phyloP scores from a whole-genome alignment of 1,140 invertebrate genomes.

The Steinernema feltiae region DNA sequence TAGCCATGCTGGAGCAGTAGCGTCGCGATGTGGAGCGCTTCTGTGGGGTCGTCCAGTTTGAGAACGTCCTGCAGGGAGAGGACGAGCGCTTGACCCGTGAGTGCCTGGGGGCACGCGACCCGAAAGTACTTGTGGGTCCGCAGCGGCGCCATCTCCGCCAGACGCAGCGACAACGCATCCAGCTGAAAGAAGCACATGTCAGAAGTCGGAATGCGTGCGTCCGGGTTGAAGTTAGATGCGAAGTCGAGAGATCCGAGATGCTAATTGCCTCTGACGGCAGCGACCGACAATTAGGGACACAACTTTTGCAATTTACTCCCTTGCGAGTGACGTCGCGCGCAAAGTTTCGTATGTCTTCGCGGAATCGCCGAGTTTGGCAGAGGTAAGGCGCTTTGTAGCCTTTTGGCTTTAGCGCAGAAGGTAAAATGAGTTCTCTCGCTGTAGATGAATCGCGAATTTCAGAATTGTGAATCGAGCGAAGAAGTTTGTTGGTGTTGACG shows the following conservation, averaged over 20 bases:
- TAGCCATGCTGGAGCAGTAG: constrained; percentile 56
- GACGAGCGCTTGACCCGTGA: constrained; percentile 52
- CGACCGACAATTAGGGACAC: neutral
- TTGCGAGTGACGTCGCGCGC: no score
- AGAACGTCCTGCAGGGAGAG: constrained; percentile 50
- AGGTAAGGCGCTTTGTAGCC: no score
- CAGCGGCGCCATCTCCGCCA: constrained; percentile 44
- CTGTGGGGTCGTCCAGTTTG: constrained; percentile 44
- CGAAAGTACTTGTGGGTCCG: constrained; percentile 57
- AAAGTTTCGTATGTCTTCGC: no score
- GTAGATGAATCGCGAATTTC: neutral
- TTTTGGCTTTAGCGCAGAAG: no score
- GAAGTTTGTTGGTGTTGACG: constrained; percentile 11
- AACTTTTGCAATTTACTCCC: neutral
- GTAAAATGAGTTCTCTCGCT: no score
- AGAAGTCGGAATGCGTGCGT: neutral
- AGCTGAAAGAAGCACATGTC: constrained; percentile 41
- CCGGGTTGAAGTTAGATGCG: neutral
- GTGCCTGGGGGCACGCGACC: constrained; percentile 54
- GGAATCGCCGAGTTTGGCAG: no score
- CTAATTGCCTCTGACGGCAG: neutral
- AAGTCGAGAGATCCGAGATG: neutral
- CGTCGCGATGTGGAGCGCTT: constrained; percentile 53
- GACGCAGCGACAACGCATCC: constrained; percentile 39
- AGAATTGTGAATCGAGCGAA: neutral